Percentiles rank a stretch among this genome's conserved stretches.
phyloP scores from a whole-genome alignment of 2,113 vertebrate species.

The Panthera uncia region DNA sequence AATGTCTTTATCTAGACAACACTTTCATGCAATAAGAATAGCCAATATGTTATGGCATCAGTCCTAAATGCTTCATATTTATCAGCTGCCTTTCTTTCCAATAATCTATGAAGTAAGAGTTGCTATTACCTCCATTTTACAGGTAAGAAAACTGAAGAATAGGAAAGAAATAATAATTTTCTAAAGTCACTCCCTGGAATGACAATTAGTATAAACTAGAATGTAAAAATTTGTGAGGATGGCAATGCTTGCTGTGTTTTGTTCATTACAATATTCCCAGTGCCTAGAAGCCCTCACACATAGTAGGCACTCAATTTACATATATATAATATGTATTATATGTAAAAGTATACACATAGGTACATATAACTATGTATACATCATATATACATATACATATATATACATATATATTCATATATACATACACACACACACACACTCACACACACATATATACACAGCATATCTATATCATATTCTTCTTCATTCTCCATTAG shows the following conservation, averaged over 20 bases:
- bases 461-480: neutral
- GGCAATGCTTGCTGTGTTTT: neutral
- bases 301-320: neutral
- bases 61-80: neutral
- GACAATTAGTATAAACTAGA: neutral
- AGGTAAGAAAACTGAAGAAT: neutral
- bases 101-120: neutral
- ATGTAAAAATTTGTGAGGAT: neutral
- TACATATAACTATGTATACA: neutral
- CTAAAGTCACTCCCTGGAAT: neutral
- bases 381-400: neutral
- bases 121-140: neutral
- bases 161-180: neutral
- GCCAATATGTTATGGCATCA: neutral
- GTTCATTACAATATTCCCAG: neutral
- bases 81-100: neutral
- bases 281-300: neutral
- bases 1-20: neutral
- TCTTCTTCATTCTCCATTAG: neutral
- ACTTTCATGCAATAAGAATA: neutral
- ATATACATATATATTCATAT: neutral
- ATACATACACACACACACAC: no score
- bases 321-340: neutral
- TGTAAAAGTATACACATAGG: neutral
- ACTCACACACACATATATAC: no score